phyloP scores from a whole-genome alignment of 2,113 vertebrate species.

The Limanda limanda region DNA sequence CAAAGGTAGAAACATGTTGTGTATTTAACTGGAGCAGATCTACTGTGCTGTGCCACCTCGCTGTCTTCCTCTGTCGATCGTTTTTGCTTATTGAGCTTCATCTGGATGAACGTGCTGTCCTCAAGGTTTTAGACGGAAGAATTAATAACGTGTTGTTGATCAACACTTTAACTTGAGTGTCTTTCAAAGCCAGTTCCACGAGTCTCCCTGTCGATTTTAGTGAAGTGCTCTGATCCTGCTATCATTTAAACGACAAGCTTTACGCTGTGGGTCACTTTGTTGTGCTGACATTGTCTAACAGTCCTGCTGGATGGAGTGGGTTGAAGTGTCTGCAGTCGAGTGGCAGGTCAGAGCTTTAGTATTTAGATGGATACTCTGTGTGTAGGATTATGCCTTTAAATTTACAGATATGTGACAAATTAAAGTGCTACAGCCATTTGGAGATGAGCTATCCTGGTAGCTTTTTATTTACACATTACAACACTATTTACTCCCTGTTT shows the following conservation, averaged over 20 bases:
- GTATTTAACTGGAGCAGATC: background rate
- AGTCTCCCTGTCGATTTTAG: constrained; percentile 1
- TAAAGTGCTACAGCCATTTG: background rate
- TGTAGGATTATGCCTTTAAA: background rate
- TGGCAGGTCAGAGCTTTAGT: constrained; percentile 43
- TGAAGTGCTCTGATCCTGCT: constrained; percentile 9
- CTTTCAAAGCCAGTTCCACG: background rate
- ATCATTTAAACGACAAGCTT: background rate
- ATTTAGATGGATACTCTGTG: background rate
- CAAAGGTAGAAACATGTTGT: background rate
- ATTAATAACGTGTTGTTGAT: too few relatives aligned
- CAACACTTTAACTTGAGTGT: background rate
- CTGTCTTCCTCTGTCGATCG: too few relatives aligned
- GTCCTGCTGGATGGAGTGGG: constrained; percentile 43
- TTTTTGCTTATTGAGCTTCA: too few relatives aligned
- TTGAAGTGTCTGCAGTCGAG: constrained; percentile 15
- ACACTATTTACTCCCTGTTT: too few relatives aligned
- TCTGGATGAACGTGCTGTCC: too few relatives aligned
- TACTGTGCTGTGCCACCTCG: too few relatives aligned
- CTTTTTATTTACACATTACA: too few relatives aligned
- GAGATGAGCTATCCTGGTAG: too few relatives aligned
- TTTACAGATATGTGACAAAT: constrained; percentile 32
- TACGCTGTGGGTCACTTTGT: constrained; percentile 6
- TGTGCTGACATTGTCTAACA: constrained; percentile 7
- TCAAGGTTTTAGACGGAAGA: too few relatives aligned